Conservation (phyloP, 2,888 invertebrate species). For the Arge pagana region DNA sequence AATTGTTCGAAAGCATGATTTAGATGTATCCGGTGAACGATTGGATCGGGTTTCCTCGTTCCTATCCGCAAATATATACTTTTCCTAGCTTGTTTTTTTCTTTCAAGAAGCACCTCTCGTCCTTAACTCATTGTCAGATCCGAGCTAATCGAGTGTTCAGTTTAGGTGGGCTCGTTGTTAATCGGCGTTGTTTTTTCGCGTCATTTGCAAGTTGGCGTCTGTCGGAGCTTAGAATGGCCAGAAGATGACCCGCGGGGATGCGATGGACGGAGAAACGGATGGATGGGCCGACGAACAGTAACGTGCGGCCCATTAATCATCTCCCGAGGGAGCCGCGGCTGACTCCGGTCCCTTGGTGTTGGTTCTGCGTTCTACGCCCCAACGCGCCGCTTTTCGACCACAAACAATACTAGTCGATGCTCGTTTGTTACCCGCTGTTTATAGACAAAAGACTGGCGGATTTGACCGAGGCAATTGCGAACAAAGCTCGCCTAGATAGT, state of each 20-base stretch:
- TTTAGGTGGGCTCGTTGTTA: constrained; percentile 2
- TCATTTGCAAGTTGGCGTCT: constrained; percentile 6
- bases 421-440: constrained; percentile 47
- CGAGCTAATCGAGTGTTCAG: too few species aligned
- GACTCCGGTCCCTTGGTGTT: constrained; percentile 11
- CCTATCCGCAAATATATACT: too few species aligned
- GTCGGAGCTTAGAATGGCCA: constrained; percentile 3
- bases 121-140: too few species aligned
- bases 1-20: too few species aligned
- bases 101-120: too few species aligned
- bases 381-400: constrained; percentile 17
- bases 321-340: constrained; percentile 23
- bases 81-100: too few species aligned
- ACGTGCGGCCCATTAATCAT: constrained; percentile 44
- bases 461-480: constrained; percentile 36
- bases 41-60: too few species aligned
- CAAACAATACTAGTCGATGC: constrained; percentile 23
- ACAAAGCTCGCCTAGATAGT: constrained; percentile 28
- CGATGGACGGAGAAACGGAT: background rate
- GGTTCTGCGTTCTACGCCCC: constrained; percentile 19
- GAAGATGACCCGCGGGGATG: constrained; percentile 14
- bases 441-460: constrained; percentile 34
- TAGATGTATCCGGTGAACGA: too few species aligned
- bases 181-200: constrained; percentile 22
- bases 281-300: background rate